phyloP scores from a whole-genome alignment of 2,888 invertebrate genomes.

The Clunio marinus region DNA sequence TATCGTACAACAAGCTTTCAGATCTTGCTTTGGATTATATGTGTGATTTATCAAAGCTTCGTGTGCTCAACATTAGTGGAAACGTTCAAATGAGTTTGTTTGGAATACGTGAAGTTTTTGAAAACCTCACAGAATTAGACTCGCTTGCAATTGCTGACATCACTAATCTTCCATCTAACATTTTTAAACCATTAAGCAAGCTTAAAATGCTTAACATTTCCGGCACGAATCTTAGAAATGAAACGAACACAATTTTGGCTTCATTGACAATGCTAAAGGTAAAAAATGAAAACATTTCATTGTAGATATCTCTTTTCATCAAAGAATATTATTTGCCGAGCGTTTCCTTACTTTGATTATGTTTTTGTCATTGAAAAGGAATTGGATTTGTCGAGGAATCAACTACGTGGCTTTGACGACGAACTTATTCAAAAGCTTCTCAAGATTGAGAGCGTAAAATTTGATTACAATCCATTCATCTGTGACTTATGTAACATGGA shows the following conservation, averaged over 20 bases:
- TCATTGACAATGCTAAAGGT: conserved; percentile 50
- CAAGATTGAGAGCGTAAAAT: conserved; percentile 49
- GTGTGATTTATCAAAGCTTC: conserved; percentile 52
- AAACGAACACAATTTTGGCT: conserved; percentile 50
- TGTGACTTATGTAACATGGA: conserved; percentile 53
- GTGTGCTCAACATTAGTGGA: conserved; percentile 65
- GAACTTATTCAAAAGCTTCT: conserved; percentile 49
- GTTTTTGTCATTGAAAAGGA: conserved; percentile 46
- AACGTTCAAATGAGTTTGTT: conserved; percentile 53
- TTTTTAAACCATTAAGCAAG: conserved; percentile 51
- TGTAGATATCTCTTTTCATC: too few species aligned
- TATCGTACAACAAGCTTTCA: conserved; percentile 71
- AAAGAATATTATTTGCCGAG: too few species aligned
- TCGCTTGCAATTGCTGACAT: conserved; percentile 51
- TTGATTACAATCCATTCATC: conserved; percentile 52
- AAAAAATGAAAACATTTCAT: too few species aligned
- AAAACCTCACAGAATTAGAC: conserved; percentile 49
- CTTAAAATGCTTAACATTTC: conserved; percentile 67
- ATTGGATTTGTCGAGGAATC: conserved; percentile 71
- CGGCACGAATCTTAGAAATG: conserved; percentile 61
- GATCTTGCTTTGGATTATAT: conserved; percentile 60
- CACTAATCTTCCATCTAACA: conserved; percentile 50
- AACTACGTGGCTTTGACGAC: conserved; percentile 56
- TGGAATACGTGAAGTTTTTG: conserved; percentile 50
- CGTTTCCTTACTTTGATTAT: not conserved